Evolutionary conservation across 2,797 vertebrate genomes (phyloP).

Genomic region (Acomys russatus): DNA sequence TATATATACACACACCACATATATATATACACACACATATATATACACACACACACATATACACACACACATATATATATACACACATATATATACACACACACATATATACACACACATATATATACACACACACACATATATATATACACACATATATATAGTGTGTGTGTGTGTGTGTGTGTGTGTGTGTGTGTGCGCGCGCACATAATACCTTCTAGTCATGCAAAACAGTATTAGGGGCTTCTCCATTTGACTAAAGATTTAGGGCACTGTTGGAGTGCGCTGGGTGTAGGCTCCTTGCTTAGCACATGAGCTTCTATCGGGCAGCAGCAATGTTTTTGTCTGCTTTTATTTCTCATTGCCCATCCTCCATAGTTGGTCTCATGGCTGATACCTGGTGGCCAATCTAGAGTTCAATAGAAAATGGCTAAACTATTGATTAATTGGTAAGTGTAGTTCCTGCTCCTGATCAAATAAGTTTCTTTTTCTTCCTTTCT

Average conservation of each 20-base stretch:
- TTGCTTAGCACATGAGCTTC: not conserved
- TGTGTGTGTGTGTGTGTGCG: no score
- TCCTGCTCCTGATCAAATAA: not conserved
- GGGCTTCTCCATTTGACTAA: not conserved
- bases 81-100: not conserved
- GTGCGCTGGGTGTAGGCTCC: no score
- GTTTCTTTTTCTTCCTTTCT: no score
- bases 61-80: not conserved
- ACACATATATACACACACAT: no score
- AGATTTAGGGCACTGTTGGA: not conserved
- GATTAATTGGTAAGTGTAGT: not conserved
- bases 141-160: not conserved
- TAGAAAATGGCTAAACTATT: constrained; percentile 4
- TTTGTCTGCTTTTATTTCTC: not conserved
- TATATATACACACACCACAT: no score
- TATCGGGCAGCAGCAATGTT: not conserved
- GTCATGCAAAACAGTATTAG: not conserved
- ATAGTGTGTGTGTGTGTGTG: no score
- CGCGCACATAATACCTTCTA: not conserved
- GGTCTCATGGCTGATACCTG: not conserved
- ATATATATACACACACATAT: not conserved
- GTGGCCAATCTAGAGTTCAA: not conserved
- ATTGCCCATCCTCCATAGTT: not conserved
- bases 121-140: no score
- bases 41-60: no score